Conservation (phyloP, 1,140 invertebrate species). For the Ladona fulva region DNA sequence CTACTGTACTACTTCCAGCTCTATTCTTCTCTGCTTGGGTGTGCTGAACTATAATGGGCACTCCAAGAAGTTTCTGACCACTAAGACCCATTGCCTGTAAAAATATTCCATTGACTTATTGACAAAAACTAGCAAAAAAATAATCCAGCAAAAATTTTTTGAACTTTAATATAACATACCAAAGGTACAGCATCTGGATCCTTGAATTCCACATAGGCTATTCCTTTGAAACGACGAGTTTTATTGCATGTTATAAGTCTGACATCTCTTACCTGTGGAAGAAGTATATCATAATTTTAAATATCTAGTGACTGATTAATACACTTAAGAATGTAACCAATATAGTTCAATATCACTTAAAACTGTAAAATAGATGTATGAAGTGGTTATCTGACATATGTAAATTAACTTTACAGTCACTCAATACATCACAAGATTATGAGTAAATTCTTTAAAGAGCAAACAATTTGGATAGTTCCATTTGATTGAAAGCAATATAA, state of each 20-base stretch:
- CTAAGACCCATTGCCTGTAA: constrained; percentile 87
- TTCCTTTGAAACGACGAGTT: constrained; percentile 96
- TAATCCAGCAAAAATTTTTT: not conserved
- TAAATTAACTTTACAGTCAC: too few species aligned
- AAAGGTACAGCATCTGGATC: constrained; percentile 95
- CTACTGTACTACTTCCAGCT: constrained; percentile 68
- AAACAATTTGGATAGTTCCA: too few species aligned
- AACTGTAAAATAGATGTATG: too few species aligned
- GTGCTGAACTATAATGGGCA: constrained; percentile 96
- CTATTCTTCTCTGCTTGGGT: constrained; percentile 98
- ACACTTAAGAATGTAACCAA: too few species aligned
- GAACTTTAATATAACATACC: constrained; percentile 43
- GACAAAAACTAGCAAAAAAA: constrained; percentile 19
- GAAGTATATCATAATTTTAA: not conserved
- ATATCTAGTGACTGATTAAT: too few species aligned
- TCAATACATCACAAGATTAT: too few species aligned
- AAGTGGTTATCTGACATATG: too few species aligned
- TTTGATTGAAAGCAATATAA: too few species aligned
- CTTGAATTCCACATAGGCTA: constrained; percentile 98
- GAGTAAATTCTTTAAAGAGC: too few species aligned
- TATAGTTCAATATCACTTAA: too few species aligned
- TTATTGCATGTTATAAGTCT: constrained; percentile 98
- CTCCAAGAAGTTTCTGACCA: constrained; percentile 91
- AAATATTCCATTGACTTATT: constrained; percentile 24
- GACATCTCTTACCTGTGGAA: constrained; percentile 71